Evolutionary conservation across 2,797 vertebrate species (phyloP), one percentile per base, ranked within the genome.

Genomic region (Aldrovandia affinis): DNA sequence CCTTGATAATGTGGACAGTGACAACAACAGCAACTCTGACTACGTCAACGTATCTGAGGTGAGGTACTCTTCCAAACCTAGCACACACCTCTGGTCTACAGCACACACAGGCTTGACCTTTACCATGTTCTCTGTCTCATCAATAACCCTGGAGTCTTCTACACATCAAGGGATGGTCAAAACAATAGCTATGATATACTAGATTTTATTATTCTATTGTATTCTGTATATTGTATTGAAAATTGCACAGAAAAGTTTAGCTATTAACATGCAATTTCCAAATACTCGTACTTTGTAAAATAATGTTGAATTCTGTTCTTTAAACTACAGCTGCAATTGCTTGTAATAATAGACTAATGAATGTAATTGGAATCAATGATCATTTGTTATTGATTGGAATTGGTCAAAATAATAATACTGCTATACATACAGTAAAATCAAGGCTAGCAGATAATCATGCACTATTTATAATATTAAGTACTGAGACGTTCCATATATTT

Each of bases 21-120:
- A 88, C 0, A 85, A 86, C 0, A 87, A 89, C 0, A 78, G 85
- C 0, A 88, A 88, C 10, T 90, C 44, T 0, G 91, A 92, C 85
- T 95, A 95, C 42, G 94, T 95, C 68, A 95, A 95, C 18, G 87
- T 92, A 57, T 80, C 68, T 5, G 44, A 30, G 20, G 87, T 91
- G 82, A 77, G 86, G 52, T 39, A 12, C 5, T 54, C n/a, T 28
- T 9, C 78, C 10, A 9, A 44, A 42, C 20, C 70, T 22, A 42
- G 33, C 36, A 73, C 33, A 36, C n/a, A n/a, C 28, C 30, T 36
- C 68, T 39, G 4, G 36, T 42, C 30, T 1, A 73, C 68, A 73
- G 15, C 20, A 39, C 33, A 39, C 4, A 73, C 39, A n/a, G 7
- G 42, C 20, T 3, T 10, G 9, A 14, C 55, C 55, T 57, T 14